phyloP scores from a whole-genome alignment of 2,797 vertebrate genomes.

The Eulemur coronatus region DNA sequence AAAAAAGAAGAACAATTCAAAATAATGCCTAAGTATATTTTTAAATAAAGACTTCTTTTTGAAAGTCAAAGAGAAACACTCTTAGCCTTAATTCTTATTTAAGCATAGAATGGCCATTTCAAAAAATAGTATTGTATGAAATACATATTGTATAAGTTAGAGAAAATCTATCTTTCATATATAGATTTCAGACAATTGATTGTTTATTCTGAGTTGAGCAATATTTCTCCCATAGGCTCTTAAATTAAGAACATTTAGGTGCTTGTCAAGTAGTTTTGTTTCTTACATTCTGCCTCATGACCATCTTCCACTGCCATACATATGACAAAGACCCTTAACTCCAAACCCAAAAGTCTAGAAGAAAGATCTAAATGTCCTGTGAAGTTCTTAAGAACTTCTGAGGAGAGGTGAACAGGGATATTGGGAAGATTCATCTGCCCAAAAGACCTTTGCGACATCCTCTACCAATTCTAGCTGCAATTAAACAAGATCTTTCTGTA shows the following conservation, averaged over 20 bases:
- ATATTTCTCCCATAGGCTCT: neutral
- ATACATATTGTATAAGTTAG: neutral
- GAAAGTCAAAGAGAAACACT: neutral
- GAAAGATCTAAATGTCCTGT: neutral
- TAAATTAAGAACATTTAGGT: neutral
- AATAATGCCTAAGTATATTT: neutral
- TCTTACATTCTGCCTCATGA: neutral
- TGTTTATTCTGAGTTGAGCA: neutral
- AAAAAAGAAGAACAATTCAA: neutral
- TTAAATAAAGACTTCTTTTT: constrained; percentile 1
- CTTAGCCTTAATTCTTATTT: neutral
- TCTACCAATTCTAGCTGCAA: neutral
- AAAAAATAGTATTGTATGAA: neutral
- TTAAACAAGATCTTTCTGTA: neutral
- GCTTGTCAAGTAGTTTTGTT: neutral
- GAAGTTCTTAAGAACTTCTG: neutral
- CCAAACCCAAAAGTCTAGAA: neutral
- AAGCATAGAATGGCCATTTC: neutral
- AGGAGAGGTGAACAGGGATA: neutral
- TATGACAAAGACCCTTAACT: neutral
- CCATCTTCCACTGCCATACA: neutral
- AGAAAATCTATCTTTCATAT: neutral
- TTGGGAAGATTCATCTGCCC: neutral
- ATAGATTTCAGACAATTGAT: neutral
- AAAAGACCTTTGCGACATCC: neutral